Evolutionary conservation across 2,888 invertebrate species (phyloP), one percentile per base, ranked within the genome.

Genomic region (Melanophora roralis): DNA sequence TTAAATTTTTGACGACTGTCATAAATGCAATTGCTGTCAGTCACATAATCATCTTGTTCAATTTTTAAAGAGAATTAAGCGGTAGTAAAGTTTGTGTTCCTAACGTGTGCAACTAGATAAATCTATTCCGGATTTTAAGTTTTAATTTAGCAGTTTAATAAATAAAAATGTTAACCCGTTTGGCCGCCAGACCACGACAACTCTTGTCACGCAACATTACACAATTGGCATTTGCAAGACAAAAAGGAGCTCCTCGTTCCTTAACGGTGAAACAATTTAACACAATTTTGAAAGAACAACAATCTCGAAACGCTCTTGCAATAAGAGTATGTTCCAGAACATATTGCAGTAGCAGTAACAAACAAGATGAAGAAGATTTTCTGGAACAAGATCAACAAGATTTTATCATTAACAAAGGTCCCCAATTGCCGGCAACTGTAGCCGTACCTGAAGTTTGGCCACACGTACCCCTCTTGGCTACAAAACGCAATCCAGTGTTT

Each of bases 401-500:
- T 16, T 85, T 84, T 40, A 81, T 84, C 9, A 82, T 84, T 0
- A 84, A 85, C 55, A 85, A 84, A 71, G 88, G 88, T 53, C 68
- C 86, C 1, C 88, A 88, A 40, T 82, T 97, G 81, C 96, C 97
- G 57, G 97, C 97, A 0, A 95, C 97, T 0, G 95, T 98, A 55
- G 95, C 96, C 14, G 96, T 99, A 32, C 99, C 99, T 0, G 98
- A 98, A 89, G 94, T 96, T 9, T 98, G 98, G 95, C 99, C 99
- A 0, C 95, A 96, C 88, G 94, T 99, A 19, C 99, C 99, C 2
- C 94, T 99, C 8, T 95, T 99, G 83, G 97, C 98, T 0, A 96
- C 99, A 82, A 95, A 93, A 86, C 93, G 98, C 84, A 97, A 98
- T 91, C 98, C 99, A 4, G 96, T 99, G 1, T 99, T 99, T 91